Evolutionary conservation across 2,113 vertebrate species (phyloP).

Genomic region (Cyrtonyx montezumae): DNA sequence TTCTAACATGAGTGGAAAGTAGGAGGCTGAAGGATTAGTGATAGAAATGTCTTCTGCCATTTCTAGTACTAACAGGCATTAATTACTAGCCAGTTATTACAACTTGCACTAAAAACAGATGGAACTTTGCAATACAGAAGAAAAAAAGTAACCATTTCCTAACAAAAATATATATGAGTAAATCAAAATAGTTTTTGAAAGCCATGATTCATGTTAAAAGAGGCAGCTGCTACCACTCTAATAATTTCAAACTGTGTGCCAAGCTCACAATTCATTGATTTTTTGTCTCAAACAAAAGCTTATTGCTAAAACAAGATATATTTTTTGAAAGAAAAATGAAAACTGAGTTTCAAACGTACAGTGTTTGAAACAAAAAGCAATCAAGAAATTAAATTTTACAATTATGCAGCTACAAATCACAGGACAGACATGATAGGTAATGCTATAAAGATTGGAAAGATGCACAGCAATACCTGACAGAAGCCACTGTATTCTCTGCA

Average conservation of each 20-base stretch:
- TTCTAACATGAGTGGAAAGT: neutral
- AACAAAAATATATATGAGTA: neutral
- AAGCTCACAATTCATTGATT: neutral
- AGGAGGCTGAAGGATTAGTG: neutral
- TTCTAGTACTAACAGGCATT: neutral
- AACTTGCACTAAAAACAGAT: neutral
- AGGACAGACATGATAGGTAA: neutral
- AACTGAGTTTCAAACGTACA: neutral
- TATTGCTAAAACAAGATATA: neutral
- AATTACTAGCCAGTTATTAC: neutral
- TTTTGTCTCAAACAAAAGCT: neutral
- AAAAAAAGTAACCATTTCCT: neutral
- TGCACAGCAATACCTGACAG: slow-evolving; percentile 77
- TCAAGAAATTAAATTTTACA: neutral
- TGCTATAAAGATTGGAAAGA: neutral
- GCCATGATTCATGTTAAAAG: neutral
- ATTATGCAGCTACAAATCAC: neutral
- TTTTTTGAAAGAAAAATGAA: neutral
- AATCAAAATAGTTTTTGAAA: neutral
- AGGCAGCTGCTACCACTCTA: neutral
- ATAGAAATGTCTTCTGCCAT: neutral
- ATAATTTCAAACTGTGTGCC: neutral
- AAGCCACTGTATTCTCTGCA: slow-evolving; percentile 83
- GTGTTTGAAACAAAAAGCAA: neutral
- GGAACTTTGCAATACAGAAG: neutral